A percentile compares a stretch with the other conserved stretches of the same genome.
Evolutionary conservation across 2,888 invertebrate species (phyloP).

Genomic region (Copidosoma aretas): DNA sequence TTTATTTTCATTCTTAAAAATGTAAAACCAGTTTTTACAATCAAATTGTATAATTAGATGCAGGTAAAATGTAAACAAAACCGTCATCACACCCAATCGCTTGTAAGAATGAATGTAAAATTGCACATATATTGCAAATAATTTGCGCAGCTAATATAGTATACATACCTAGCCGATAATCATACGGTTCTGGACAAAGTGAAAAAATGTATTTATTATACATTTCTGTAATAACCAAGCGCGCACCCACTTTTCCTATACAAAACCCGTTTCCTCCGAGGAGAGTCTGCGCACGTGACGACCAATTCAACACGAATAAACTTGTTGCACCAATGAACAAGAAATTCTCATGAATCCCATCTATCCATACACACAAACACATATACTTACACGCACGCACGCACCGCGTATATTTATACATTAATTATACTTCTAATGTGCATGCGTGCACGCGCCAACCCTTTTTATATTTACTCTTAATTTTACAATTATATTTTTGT

Average conservation of each 20-base stretch:
- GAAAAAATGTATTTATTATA: no score
- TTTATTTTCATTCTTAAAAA: no score
- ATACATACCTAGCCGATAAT: no score
- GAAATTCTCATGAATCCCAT: background rate
- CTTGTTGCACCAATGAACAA: background rate
- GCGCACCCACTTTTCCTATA: background rate
- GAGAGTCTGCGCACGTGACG: background rate
- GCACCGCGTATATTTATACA: background rate
- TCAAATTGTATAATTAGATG: no score
- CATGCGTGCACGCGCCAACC: conserved; percentile 7
- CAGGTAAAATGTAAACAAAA: no score
- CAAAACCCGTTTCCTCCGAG: background rate
- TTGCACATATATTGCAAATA: no score
- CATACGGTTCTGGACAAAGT: no score
- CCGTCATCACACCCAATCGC: no score
- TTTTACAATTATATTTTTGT: conserved; percentile 6
- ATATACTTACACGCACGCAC: background rate
- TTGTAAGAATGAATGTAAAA: no score
- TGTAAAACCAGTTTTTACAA: no score
- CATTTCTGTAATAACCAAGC: no score
- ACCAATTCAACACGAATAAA: background rate
- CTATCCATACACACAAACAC: background rate
- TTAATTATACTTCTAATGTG: conserved; percentile 6
- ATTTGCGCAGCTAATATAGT: no score
- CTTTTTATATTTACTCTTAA: conserved; percentile 6